Evolutionary conservation across 1,140 invertebrate species (phyloP).

Genomic region (Drosophila murphyi): DNA sequence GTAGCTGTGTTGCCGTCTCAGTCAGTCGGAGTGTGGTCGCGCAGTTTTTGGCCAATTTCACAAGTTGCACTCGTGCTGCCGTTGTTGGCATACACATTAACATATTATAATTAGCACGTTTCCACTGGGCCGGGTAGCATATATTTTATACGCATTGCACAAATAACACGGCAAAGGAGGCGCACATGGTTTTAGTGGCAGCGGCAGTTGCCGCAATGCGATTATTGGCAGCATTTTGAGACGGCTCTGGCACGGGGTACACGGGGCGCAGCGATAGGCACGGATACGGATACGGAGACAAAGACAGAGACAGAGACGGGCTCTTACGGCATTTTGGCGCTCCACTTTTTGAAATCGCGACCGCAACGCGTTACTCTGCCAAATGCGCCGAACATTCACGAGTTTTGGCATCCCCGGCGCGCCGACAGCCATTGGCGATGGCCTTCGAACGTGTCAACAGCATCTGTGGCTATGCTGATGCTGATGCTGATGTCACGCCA

Average conservation of each 20-base stretch:
- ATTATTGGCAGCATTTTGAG: conserved; percentile 52
- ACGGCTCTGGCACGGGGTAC: conserved; percentile 14
- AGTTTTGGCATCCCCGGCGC: conserved; percentile 27
- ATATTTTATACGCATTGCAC: conserved; percentile 60
- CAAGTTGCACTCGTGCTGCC: conserved; percentile 45
- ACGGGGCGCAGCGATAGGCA: background rate
- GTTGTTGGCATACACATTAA: conserved; percentile 46
- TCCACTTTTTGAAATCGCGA: conserved; percentile 54
- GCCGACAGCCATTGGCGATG: conserved; percentile 33
- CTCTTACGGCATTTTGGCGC: conserved; percentile 43
- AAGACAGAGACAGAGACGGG: background rate
- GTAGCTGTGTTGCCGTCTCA: background rate
- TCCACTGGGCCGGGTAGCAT: conserved; percentile 42
- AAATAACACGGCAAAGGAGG: conserved; percentile 26
- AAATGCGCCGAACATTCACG: conserved; percentile 37
- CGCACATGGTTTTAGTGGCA: background rate
- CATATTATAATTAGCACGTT: conserved; percentile 67
- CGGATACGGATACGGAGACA: conserved; percentile 5
- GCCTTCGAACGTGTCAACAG: conserved; percentile 72
- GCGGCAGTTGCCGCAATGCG: conserved; percentile 41
- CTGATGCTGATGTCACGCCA: conserved; percentile 50
- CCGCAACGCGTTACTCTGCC: conserved; percentile 49
- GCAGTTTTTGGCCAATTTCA: conserved; percentile 66
- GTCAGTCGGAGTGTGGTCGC: conserved; percentile 31
- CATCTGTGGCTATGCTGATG: conserved; percentile 66